Conservation (phyloP, 2,113 vertebrate genomes). For the Aptenodytes patagonicus region DNA sequence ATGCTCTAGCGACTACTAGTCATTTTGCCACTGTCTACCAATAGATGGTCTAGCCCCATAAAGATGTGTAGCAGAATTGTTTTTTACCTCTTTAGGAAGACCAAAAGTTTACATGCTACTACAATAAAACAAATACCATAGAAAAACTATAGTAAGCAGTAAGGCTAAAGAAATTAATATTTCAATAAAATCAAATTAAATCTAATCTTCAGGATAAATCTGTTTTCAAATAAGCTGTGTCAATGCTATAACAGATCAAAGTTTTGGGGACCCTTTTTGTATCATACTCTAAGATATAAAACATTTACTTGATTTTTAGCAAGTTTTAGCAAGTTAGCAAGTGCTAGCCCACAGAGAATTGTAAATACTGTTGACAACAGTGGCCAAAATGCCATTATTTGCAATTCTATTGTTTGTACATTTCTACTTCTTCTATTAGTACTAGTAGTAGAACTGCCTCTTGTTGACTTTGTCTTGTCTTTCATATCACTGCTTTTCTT, state of each 20-base stretch:
- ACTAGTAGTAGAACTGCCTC: not conserved
- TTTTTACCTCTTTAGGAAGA: not conserved
- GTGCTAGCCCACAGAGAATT: not conserved
- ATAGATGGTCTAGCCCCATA: not conserved
- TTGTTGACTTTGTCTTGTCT: not conserved
- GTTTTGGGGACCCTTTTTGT: not conserved
- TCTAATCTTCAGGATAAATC: not conserved
- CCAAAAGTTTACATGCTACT: not conserved
- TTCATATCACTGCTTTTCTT: not conserved
- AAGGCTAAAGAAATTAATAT: not conserved
- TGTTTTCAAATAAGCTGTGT: not conserved
- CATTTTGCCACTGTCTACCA: not conserved
- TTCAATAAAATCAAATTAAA: not conserved
- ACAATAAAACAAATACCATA: not conserved
- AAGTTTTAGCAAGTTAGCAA: not conserved
- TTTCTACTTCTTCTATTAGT: not conserved
- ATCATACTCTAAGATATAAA: not conserved
- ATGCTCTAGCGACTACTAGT: not conserved
- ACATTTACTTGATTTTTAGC: not conserved
- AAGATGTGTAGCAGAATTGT: not conserved
- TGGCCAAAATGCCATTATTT: not conserved
- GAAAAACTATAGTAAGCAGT: not conserved
- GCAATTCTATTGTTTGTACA: not conserved
- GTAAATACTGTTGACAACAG: not conserved
- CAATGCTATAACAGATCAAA: not conserved